Evolutionary conservation across 1,140 invertebrate species (phyloP), one percentile per base, ranked within the genome.

Genomic region (Wiebesia pumilae): DNA sequence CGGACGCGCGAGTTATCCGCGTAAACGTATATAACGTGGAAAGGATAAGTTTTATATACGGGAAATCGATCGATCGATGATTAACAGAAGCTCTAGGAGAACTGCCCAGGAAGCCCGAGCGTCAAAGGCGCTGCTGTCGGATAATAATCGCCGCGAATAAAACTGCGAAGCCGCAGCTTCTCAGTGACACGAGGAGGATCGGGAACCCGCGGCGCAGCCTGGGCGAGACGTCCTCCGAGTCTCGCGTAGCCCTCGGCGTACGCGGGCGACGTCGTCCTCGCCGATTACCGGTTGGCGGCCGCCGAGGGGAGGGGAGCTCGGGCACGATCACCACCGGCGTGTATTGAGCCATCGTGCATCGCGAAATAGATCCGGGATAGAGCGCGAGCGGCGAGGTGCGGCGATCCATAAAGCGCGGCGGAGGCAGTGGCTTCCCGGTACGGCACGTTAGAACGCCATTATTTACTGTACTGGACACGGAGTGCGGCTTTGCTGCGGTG

Each of bases 391-490:
- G 40, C 47, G 30, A 54, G 43, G 38, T 16, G 81, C 40, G 89
- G 88, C 89, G 89, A 89, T 92, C 90, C 89, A 91, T 92, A 92
- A 93, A 92, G 92, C 91, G 90, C 51, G 51, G 51, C 51, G 14
- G 75, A 87, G 83, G 84, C 84, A 77, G 73, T 81, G 67, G 91
- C 90, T 89, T 80, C 89, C 35, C 33, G 35, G 84, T 85, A 85
- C 65, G 78, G 65, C 75, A 89, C 90, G 91, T 90, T 90, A 90
- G 88, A 87, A 81, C 88, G 89, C 89, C 88, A 90, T 85, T 90
- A 93, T 93, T 93, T 93, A 93, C 92, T 90, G 90, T 88, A 88
- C 89, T 90, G 91, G 92, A 93, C 92, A 92, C 90, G 88, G 58
- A 62, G 58, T 62, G 24, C 58, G 4, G 24, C 24, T 14, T 27